A percentile compares a stretch with the other conserved stretches of the same genome.
These are phyloP conservation scores for Tryphoninae sp. DNA, from an alignment of 2,888 invertebrate genomes.

Conservation along the genomic window DNA sequence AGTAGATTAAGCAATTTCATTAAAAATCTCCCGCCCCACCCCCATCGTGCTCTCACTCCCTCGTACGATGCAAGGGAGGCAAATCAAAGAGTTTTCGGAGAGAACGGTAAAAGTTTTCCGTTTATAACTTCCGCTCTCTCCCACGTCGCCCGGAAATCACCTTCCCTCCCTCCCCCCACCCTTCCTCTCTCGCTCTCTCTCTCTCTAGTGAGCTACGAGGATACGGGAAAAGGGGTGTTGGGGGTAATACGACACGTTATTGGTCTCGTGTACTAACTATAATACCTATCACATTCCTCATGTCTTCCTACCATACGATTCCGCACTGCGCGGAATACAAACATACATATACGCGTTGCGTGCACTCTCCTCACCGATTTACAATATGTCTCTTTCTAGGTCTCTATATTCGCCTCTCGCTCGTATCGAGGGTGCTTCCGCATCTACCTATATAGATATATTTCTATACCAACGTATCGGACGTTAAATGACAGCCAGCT, in stretches of 20 bases:
- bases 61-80: conserved; percentile 8
- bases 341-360: not conserved
- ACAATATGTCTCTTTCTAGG: not conserved
- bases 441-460: too few species aligned
- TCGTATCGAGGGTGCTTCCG: not conserved
- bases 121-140: conserved; percentile 56
- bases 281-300: conserved; percentile 17
- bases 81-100: conserved; percentile 60
- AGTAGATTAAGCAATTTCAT: conserved; percentile 71
- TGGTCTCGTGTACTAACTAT: conserved; percentile 19
- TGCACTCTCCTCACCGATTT: not conserved
- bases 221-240: not conserved
- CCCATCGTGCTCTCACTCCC: not conserved
- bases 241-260: conserved; percentile 24
- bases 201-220: conserved; percentile 22
- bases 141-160: conserved; percentile 15
- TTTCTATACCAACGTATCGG: too few species aligned
- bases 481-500: too few species aligned
- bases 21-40: conserved; percentile 54
- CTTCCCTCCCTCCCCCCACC: not conserved
- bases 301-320: conserved; percentile 11
- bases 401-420: not conserved
- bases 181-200: not conserved
- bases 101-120: conserved; percentile 58
- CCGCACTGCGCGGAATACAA: not conserved